Evolutionary conservation across 1,140 invertebrate genomes (phyloP).

Genomic region (Nebria ingens): DNA sequence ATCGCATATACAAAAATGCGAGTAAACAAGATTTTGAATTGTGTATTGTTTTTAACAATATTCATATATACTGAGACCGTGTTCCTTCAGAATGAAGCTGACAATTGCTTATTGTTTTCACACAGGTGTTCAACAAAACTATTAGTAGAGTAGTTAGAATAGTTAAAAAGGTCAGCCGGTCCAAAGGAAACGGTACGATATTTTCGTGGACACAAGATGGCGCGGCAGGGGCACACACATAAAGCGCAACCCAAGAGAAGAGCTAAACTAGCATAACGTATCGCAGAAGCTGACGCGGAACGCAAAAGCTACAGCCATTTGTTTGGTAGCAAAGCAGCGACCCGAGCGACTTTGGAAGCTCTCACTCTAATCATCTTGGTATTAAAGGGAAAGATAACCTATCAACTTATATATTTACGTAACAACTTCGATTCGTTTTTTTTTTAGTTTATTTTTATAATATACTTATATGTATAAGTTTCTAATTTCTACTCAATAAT

Average conservation of each 20-base stretch:
- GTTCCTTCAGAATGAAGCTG: too few species aligned
- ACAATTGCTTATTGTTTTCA: too few species aligned
- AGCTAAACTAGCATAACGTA: constrained; percentile 28
- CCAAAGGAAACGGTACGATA: too few species aligned
- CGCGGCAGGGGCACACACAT: constrained; percentile 20
- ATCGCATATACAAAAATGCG: neutral
- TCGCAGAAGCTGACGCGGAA: neutral
- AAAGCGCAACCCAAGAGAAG: constrained; percentile 30
- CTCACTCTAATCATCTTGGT: constrained; percentile 30
- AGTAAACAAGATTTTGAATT: neutral
- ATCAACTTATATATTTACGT: constrained; percentile 6
- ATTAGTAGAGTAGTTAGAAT: too few species aligned
- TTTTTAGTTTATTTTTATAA: neutral
- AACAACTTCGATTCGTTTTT: constrained; percentile 2
- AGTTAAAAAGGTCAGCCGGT: too few species aligned
- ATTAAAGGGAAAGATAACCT: constrained; percentile 32
- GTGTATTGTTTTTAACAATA: too few species aligned
- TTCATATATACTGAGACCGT: too few species aligned
- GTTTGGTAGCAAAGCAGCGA: constrained; percentile 29
- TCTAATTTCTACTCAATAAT: neutral
- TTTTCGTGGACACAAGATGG: constrained; percentile 5
- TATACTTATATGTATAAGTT: constrained; percentile 3
- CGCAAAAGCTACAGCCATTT: neutral
- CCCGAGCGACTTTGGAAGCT: constrained; percentile 31
- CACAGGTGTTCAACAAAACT: too few species aligned